A percentile compares a stretch with the other conserved stretches of the same genome.
These are phyloP conservation scores for Sus scrofa DNA, from an alignment of 2,113 vertebrate species.

Conservation along the genomic window DNA sequence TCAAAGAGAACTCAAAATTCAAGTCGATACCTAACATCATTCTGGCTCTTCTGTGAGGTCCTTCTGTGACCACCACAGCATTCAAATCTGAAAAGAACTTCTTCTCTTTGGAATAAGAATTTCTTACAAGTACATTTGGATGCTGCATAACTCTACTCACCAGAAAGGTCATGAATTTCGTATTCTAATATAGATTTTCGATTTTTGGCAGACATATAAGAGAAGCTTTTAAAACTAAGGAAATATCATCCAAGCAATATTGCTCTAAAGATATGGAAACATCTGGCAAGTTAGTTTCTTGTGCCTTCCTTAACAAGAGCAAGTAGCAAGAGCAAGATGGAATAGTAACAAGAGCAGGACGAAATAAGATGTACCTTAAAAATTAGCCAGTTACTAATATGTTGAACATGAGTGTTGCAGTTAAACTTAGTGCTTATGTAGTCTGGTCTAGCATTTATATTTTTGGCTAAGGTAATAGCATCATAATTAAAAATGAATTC, in stretches of 20 bases:
- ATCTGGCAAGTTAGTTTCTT: neutral
- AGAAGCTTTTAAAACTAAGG: neutral
- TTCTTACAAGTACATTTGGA: neutral
- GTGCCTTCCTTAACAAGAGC: neutral
- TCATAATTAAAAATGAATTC: neutral
- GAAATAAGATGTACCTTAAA: neutral
- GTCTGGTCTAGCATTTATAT: neutral
- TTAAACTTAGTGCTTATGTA: neutral
- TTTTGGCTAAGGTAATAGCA: neutral
- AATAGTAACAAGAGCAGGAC: neutral
- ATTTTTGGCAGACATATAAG: neutral
- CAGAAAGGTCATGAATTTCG: neutral
- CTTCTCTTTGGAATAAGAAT: neutral
- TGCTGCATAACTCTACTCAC: neutral
- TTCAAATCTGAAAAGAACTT: neutral
- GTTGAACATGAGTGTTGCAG: neutral
- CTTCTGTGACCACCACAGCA: fast-evolving
- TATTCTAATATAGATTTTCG: neutral
- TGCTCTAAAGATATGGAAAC: neutral
- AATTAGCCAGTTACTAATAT: neutral
- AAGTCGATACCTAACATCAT: neutral
- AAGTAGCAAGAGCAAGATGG: no score
- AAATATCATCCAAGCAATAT: neutral
- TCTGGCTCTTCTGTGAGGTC: neutral
- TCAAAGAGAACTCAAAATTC: neutral